Evolutionary conservation across 2,113 vertebrate genomes (phyloP).

Genomic region (Lonchura striata): DNA sequence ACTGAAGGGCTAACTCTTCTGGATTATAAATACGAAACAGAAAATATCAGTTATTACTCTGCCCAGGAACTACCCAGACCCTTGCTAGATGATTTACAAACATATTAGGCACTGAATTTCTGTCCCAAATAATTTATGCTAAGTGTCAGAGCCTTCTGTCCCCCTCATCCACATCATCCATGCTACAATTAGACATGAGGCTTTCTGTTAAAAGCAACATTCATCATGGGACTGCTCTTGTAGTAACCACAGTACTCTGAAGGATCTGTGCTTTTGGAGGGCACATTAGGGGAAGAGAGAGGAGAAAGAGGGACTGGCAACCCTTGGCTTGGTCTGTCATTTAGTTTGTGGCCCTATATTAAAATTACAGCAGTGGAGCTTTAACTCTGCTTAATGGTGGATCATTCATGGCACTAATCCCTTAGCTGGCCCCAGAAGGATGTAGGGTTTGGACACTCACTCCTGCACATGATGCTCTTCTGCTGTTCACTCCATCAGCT

Average conservation of each 20-base stretch:
- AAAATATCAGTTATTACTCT: neutral
- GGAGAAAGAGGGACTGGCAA: neutral
- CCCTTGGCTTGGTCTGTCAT: neutral
- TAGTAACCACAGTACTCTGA: neutral
- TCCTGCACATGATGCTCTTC: neutral
- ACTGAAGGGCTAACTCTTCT: constrained; percentile 24
- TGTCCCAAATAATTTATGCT: neutral
- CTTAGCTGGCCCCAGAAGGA: neutral
- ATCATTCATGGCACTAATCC: neutral
- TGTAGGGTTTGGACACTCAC: neutral
- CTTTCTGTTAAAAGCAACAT: neutral
- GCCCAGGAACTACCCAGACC: neutral
- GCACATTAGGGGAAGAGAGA: neutral
- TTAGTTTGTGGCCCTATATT: neutral
- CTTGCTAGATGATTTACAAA: neutral
- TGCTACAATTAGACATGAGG: neutral
- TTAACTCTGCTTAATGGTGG: neutral
- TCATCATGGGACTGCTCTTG: neutral
- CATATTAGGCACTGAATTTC: neutral
- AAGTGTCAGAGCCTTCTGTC: neutral
- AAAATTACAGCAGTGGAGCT: neutral
- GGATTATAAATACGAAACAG: constrained; percentile 17
- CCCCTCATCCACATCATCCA: neutral
- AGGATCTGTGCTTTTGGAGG: neutral
- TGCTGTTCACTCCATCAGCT: neutral